phyloP scores from a whole-genome alignment of 2,113 vertebrate species.

The Indri indri region DNA sequence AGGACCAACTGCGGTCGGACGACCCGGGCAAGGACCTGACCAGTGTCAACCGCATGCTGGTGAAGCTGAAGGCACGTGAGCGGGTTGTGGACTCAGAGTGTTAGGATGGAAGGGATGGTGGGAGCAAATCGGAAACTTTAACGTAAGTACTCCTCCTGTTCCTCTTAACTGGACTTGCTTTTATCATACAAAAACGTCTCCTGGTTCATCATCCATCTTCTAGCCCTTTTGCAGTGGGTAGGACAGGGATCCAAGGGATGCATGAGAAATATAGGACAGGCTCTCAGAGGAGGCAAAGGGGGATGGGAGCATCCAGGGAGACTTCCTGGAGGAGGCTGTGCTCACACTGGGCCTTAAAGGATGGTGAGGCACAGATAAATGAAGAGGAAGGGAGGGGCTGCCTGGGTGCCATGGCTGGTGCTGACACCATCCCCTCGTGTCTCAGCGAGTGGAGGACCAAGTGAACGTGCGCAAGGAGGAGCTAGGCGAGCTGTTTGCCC shows the following conservation, averaged over 20 bases:
- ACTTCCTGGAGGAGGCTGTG: not conserved
- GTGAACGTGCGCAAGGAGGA: conserved; percentile 90
- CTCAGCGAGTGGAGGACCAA: conserved; percentile 94
- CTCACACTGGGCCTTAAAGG: not conserved
- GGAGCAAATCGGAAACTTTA: not conserved
- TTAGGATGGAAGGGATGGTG: not conserved
- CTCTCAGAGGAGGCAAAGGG: not conserved
- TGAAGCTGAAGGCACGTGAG: conserved; percentile 90
- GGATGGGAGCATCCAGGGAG: not conserved
- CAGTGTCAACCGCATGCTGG: conserved; percentile 93
- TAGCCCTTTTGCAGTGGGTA: not conserved
- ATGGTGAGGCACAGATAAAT: not conserved
- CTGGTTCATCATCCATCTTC: not conserved
- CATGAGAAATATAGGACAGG: not conserved
- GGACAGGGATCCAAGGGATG: not conserved
- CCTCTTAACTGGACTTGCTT: not conserved
- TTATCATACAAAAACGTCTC: not conserved
- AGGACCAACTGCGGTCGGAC: conserved; percentile 88
- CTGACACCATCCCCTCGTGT: not conserved
- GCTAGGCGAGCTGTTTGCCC: conserved; percentile 90
- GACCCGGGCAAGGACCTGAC: conserved; percentile 93
- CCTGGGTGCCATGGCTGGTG: not conserved
- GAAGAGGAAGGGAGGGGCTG: not conserved
- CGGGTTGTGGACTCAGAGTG: not conserved
- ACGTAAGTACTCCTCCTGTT: not conserved